Conservation (phyloP, 2,113 vertebrate genomes). For the Neofelis nebulosa region DNA sequence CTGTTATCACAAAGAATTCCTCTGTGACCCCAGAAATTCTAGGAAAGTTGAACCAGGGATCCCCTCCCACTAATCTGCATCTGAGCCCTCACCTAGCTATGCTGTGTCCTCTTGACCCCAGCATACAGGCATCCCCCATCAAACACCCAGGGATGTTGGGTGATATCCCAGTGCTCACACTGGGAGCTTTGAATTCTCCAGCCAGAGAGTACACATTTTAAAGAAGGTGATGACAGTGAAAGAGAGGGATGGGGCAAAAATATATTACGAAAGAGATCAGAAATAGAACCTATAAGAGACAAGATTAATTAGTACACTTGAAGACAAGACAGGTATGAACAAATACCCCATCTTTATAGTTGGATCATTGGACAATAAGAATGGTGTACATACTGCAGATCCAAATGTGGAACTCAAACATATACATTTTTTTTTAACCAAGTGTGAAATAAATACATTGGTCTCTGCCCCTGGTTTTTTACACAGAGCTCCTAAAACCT, state of each 20-base stretch:
- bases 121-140: not conserved
- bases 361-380: not conserved
- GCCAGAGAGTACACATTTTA: not conserved
- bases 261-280: not conserved
- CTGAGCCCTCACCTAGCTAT: not conserved
- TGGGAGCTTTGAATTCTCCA: not conserved
- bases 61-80: not conserved
- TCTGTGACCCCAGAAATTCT: not conserved
- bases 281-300: not conserved
- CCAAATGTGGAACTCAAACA: not conserved
- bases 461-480: not conserved
- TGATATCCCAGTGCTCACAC: not conserved
- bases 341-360: not conserved
- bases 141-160: not conserved
- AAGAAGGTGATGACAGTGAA: not conserved
- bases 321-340: not conserved
- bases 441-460: not conserved
- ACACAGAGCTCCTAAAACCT: not conserved
- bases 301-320: not conserved
- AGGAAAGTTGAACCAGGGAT: not conserved
- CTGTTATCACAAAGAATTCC: not conserved
- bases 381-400: not conserved
- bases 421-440: not conserved
- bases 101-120: not conserved
- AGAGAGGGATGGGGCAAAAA: not conserved